Evolutionary conservation across 2,113 vertebrate species (phyloP).

Genomic region (Chrysemys picta): DNA sequence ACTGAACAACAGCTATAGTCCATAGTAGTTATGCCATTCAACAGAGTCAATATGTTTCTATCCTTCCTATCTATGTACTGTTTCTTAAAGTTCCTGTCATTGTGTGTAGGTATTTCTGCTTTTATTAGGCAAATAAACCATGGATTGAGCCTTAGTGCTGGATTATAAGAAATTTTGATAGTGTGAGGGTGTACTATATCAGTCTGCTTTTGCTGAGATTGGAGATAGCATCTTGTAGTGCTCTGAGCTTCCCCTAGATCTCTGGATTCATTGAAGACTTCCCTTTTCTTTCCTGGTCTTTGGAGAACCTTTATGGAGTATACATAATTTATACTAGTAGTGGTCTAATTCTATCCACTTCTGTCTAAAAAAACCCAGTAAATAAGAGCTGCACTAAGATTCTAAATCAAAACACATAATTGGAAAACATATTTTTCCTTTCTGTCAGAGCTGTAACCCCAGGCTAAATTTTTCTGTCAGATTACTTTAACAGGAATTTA

Average conservation of each 20-base stretch:
- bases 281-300: not conserved
- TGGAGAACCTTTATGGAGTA: rapidly evolving
- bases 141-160: not conserved
- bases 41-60: not conserved
- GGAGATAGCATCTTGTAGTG: not conserved
- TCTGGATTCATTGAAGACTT: not conserved
- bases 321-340: not conserved
- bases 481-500: not conserved
- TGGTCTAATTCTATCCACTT: not conserved
- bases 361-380: not conserved
- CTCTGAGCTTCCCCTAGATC: not conserved
- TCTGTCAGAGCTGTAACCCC: not conserved
- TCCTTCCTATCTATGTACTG: rapidly evolving
- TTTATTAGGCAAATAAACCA: not conserved
- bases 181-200: not conserved
- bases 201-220: not conserved
- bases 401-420: not conserved
- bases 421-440: not conserved
- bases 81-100: not conserved
- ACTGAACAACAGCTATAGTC: not conserved
- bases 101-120: not conserved
- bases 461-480: not conserved
- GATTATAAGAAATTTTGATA: not conserved
- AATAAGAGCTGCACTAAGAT: not conserved
- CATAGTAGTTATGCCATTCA: not conserved